These are phyloP conservation scores for Parnassius glacialis DNA, from an alignment of 2,888 invertebrate genomes.

Conservation along the genomic window DNA sequence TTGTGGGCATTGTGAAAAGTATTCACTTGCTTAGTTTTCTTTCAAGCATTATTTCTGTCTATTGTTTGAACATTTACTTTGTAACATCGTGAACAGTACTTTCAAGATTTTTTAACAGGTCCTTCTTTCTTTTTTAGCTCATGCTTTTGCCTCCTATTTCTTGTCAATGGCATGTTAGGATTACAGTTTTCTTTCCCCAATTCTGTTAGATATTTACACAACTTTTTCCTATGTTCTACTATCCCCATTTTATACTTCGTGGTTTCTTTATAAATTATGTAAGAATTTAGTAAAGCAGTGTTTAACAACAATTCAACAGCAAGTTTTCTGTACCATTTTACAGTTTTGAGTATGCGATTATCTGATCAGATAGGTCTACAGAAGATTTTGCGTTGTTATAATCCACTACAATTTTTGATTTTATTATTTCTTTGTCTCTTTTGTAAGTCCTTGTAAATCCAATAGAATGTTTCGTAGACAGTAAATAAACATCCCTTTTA, in stretches of 20 bases:
- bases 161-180: constrained; percentile 3
- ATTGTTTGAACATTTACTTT: constrained; percentile 14
- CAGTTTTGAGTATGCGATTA: constrained; percentile 28
- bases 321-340: constrained; percentile 43
- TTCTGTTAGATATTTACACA: constrained; percentile 19
- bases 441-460: not conserved
- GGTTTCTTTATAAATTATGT: constrained; percentile 29
- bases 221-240: constrained; percentile 25
- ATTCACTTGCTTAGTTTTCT: constrained; percentile 29
- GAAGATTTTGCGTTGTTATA: constrained; percentile 18
- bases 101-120: constrained; percentile 1
- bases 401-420: constrained; percentile 19
- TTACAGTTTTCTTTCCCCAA: constrained; percentile 31
- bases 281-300: constrained; percentile 36
- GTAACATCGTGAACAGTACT: constrained; percentile 10
- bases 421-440: constrained; percentile 20
- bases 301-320: constrained; percentile 37
- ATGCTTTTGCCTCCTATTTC: constrained; percentile 14
- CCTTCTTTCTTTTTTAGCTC: constrained; percentile 20
- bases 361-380: constrained; percentile 26
- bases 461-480: no score
- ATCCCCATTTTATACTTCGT: constrained; percentile 27
- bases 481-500: not conserved
- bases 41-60: constrained; percentile 11
- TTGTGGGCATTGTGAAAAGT: constrained; percentile 32